Base-by-base conservation (phyloP, 2,797 vertebrate genomes). In the Dromococcyx pavoninus region DNA sequence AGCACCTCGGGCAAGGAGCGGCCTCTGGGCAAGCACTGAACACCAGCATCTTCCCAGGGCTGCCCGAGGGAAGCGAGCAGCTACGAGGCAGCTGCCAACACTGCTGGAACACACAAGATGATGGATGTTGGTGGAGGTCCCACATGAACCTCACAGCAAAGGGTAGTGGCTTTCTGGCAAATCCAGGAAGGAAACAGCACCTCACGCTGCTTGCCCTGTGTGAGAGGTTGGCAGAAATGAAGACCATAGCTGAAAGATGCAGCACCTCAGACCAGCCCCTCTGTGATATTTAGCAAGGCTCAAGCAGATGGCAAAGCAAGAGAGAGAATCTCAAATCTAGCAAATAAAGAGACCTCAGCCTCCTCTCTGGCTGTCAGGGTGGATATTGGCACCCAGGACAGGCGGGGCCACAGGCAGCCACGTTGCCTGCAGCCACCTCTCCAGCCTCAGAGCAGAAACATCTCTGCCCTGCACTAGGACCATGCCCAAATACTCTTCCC, bases 181-280 rank as follows among this genome's bases (percentile, higher is more conserved):
- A 61, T 37, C 30, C 37, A 14, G 43, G 65, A 21, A 18, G 53
- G 30, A n/a, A 8, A 0, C 8, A 33, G 13, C 4, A 33, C 16
- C 37, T 18, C 4, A 9, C 1, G 2, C 25, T 23, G 35, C 13
- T 51, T 6, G 28, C n/a, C 22, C 27, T 11, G 7, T 1, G 0
- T 1, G 24, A 44, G 62, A 28, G 30, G 1, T 0, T 17, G 74
- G 33, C 35, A 53, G 21, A 12, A 16, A 37, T 1, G 16, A 35
- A 72, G 50, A 37, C 32, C 4, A 8, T 0, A 1, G 14, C 2
- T 7, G 4, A 28, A 74, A 43, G 3, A 3, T 0, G 17, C n/a
- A 35, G 35, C 13, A 13, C 30, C 39, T 72, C 18, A 41, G 43
- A 9, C 2, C 32, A 58, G 33, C n/a, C 4, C 4, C 62, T 46